Percentiles rank a stretch among this genome's conserved stretches.
Evolutionary conservation across 2,797 vertebrate genomes (phyloP).

Genomic region (Oceanodroma leucorhoa): DNA sequence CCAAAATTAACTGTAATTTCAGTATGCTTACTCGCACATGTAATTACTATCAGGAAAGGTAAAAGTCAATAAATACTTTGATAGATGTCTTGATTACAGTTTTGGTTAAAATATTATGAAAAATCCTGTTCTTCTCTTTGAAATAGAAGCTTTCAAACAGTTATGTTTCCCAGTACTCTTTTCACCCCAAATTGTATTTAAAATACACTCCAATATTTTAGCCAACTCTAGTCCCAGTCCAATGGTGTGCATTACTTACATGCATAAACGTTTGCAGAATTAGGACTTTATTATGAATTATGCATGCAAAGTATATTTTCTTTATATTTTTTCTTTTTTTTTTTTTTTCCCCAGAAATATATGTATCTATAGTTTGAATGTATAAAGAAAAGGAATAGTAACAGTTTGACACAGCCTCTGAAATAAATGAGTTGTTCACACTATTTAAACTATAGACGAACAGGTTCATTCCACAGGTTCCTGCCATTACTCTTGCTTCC

Average conservation of each 20-base stretch:
- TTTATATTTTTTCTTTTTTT: not conserved
- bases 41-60: not conserved
- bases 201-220: not conserved
- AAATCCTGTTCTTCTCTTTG: not conserved
- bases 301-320: not conserved
- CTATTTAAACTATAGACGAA: not conserved
- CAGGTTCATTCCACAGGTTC: not conserved
- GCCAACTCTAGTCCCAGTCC: not conserved
- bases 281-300: not conserved
- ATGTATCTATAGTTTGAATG: not conserved
- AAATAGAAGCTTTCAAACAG: not conserved
- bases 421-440: not conserved
- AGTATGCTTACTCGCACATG: not conserved
- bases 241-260: not conserved
- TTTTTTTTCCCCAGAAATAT: accelerated
- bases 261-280: not conserved
- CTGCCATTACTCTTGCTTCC: not conserved
- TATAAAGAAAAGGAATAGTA: not conserved
- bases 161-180: not conserved
- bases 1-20: not conserved
- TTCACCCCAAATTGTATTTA: not conserved
- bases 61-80: not conserved
- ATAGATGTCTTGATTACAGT: not conserved
- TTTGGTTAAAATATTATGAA: not conserved
- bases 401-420: not conserved